Evolutionary conservation across 2,888 invertebrate species (phyloP).

Genomic region (Tupiocoris notatus): DNA sequence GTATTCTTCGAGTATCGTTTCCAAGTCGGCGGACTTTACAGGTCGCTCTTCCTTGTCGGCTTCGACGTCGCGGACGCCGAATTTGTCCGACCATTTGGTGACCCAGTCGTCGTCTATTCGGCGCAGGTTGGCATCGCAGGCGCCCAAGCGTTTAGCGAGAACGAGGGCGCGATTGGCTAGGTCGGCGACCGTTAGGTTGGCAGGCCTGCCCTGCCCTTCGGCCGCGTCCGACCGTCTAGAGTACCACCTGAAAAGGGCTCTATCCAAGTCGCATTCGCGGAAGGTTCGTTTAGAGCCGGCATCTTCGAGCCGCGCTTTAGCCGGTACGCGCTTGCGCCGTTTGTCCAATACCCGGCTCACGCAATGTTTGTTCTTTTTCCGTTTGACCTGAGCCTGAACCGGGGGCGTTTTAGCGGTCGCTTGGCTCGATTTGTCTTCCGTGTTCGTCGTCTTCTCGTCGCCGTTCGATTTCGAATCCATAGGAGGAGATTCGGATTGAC

Average conservation of each 20-base stretch:
- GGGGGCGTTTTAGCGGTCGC: conserved; percentile 1
- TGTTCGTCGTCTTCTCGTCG: not conserved
- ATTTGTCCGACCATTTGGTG: conserved; percentile 46
- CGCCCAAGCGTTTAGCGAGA: conserved; percentile 47
- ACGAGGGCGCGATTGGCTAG: conserved; percentile 46
- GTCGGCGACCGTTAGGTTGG: conserved; percentile 25
- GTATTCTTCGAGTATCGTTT: conserved; percentile 49
- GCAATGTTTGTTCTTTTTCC: conserved; percentile 15
- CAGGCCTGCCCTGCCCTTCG: conserved; percentile 3
- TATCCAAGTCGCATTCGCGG: conserved; percentile 51
- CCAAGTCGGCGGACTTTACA: conserved; percentile 22
- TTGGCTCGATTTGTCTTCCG: conserved; percentile 36
- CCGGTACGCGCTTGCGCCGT: conserved; percentile 32
- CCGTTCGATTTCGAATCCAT: not conserved
- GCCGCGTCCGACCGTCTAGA: not conserved
- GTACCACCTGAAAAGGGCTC: conserved; percentile 51
- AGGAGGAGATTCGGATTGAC: too few relatives aligned
- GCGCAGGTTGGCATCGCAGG: conserved; percentile 38
- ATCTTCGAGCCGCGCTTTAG: conserved; percentile 33
- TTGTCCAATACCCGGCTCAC: conserved; percentile 38
- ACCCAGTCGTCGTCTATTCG: conserved; percentile 47
- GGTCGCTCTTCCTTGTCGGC: conserved; percentile 24
- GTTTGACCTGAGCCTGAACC: not conserved
- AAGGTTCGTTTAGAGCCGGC: conserved; percentile 38
- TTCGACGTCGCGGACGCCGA: conserved; percentile 44